Conservation (phyloP, 2,888 invertebrate species). For the Cosmia trapezina region DNA sequence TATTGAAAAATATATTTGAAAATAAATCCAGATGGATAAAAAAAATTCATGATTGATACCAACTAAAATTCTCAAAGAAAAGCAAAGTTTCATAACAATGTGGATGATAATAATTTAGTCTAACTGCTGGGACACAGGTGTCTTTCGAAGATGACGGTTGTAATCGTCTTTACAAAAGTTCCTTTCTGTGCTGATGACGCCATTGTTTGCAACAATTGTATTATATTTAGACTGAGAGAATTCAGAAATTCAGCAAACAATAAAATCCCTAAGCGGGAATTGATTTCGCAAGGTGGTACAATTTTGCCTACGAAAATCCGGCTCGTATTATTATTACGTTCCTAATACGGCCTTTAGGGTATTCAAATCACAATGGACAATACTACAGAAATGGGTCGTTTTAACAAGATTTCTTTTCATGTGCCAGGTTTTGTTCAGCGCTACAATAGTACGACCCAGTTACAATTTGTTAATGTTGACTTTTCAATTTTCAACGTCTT, state of each 20-base stretch:
- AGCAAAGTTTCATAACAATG: constrained; percentile 3
- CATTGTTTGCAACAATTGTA: constrained; percentile 5
- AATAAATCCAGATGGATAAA: neutral
- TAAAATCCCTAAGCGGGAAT: constrained; percentile 10
- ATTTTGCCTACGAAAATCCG: constrained; percentile 14
- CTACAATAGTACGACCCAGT: constrained; percentile 29
- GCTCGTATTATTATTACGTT: constrained; percentile 2
- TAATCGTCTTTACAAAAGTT: neutral
- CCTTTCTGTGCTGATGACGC: neutral
- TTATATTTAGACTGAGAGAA: constrained; percentile 10
- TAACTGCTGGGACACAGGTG: neutral
- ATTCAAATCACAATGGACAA: constrained; percentile 24
- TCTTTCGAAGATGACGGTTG: neutral
- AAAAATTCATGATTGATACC: neutral
- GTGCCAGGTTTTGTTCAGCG: constrained; percentile 29
- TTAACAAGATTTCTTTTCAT: constrained; percentile 29
- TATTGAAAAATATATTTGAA: neutral
- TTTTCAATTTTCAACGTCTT: constrained; percentile 4
- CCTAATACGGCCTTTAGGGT: neutral
- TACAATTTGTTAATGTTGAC: neutral
- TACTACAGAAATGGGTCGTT: constrained; percentile 14
- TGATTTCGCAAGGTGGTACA: constrained; percentile 14
- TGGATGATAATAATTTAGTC: too few species aligned
- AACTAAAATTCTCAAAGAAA: neutral
- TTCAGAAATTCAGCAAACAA: constrained; percentile 1